Base-by-base conservation (phyloP, 2,797 vertebrate species). In the Calcarius lapponicus region DNA sequence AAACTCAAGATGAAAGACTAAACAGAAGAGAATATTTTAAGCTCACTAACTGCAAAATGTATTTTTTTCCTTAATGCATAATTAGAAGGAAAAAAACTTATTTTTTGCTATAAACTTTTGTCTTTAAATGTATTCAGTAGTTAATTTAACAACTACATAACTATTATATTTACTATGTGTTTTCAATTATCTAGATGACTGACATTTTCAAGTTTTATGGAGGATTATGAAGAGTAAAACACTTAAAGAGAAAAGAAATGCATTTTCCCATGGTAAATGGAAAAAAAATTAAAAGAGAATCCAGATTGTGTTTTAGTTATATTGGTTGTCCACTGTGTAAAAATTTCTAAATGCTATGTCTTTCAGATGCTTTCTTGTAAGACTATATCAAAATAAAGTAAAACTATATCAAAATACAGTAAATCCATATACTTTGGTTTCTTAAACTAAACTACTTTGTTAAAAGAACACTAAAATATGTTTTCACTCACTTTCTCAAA, bases 101-200 rank as follows among this genome's bases (percentile, higher is more conserved):
- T 88, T 95, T 96, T 97, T 96, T 97, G 74, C 87, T 96, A 90
- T 93, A 92, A 86, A 92, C 94, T 97, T 89, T 93, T 90, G 90
- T 97, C 93, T 97, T 97, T 92, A 97, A 97, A 97, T 94, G 67
- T 95, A 96, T 70, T 92, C 65, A 90, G 91, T 85, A 96, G 94
- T 96, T 96, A 95, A 97, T 97, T 97, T 95, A 95, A 93, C 79
- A 97, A 92, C 91, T 96, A 92, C 28, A 56, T 71, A 93, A 95
- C 95, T 90, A 74, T 93, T 62, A 80, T 82, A 92, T 96, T 95
- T 97, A 96, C 93, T 95, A 87, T 86, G 93, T 97, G 97, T 96
- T 98, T 97, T 93, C 90, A 97, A 97, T 98, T 97, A 98, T 86
- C 94, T 92, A 94, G 96, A 95, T 97, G 97, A 98, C 81, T 96